A percentile compares a stretch with the other conserved stretches of the same genome.
Evolutionary conservation across 1,140 invertebrate genomes (phyloP).

Genomic region (Lasioglossum baleicum): DNA sequence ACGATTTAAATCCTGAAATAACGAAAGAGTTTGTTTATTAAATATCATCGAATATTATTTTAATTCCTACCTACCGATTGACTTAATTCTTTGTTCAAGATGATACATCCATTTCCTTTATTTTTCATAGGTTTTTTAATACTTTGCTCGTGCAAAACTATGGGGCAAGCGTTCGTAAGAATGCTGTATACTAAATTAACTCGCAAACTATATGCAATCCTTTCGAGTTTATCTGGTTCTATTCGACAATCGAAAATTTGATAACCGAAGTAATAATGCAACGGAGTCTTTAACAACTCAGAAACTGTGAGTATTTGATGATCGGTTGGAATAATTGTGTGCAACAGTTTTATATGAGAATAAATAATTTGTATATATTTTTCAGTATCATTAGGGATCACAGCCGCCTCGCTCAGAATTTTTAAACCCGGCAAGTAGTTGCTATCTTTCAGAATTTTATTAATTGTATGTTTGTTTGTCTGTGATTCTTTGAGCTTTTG

Average conservation of each 20-base stretch:
- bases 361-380: slow-evolving; percentile 67
- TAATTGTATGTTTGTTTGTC: slow-evolving; percentile 16
- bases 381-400: slow-evolving; percentile 52
- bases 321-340: slow-evolving; percentile 60
- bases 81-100: slow-evolving; percentile 66
- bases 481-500: slow-evolving; percentile 24
- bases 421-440: slow-evolving; percentile 44
- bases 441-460: slow-evolving; percentile 20
- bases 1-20: slow-evolving; percentile 43
- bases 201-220: slow-evolving; percentile 80
- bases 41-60: neutral
- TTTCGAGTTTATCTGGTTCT: slow-evolving; percentile 81
- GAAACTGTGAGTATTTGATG: slow-evolving; percentile 46
- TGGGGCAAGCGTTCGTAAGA: slow-evolving; percentile 81
- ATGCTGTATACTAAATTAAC: slow-evolving; percentile 83
- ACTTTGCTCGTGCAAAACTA: slow-evolving; percentile 66
- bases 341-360: slow-evolving; percentile 64
- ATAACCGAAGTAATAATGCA: slow-evolving; percentile 78
- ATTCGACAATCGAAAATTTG: slow-evolving; percentile 81
- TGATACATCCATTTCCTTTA: slow-evolving; percentile 65
- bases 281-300: slow-evolving; percentile 64
- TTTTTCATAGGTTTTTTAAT: slow-evolving; percentile 53
- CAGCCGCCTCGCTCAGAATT: slow-evolving; percentile 54
- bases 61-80: slow-evolving; percentile 45
- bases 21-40: slow-evolving; percentile 6